Conservation (phyloP, 2,797 vertebrate genomes). For the Dendrocincla fuliginosa region DNA sequence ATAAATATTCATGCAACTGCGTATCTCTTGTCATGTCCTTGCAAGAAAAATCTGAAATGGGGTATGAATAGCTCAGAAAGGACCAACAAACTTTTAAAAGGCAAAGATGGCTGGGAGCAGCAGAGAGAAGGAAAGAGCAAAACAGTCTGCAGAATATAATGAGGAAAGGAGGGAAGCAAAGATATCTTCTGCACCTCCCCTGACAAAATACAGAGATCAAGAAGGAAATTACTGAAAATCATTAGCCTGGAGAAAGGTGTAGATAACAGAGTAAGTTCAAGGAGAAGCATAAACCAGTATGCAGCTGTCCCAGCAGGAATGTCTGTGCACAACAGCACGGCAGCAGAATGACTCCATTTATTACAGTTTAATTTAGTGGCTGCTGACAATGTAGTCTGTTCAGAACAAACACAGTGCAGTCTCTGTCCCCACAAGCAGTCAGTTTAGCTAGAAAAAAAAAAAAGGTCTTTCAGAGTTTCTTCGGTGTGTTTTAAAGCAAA, state of each 20-base stretch:
- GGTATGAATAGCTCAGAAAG: not conserved
- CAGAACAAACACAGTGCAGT: not conserved
- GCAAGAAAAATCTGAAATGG: not conserved
- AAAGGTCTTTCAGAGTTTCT: not conserved
- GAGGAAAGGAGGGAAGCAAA: not conserved
- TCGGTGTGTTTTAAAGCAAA: not conserved
- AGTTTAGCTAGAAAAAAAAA: not conserved
- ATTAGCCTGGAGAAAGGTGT: not conserved
- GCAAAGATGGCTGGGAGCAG: not conserved
- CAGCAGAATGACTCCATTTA: constrained; percentile 12
- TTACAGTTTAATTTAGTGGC: constrained; percentile 22
- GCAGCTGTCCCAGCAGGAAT: not conserved
- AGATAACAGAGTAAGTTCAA: not conserved
- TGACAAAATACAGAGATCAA: not conserved
- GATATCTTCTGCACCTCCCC: not conserved
- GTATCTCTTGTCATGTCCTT: not conserved
- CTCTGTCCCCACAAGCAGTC: not conserved
- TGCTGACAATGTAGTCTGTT: constrained; percentile 15
- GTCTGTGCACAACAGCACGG: rapidly evolving
- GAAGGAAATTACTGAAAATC: constrained; percentile 6
- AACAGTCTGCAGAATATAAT: not conserved
- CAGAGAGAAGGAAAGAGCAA: not conserved
- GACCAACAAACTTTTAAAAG: not conserved
- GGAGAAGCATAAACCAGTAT: not conserved
- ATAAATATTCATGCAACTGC: not conserved